Base-by-base conservation (phyloP, 1,140 invertebrate species). In the Acromyrmex charruanus region DNA sequence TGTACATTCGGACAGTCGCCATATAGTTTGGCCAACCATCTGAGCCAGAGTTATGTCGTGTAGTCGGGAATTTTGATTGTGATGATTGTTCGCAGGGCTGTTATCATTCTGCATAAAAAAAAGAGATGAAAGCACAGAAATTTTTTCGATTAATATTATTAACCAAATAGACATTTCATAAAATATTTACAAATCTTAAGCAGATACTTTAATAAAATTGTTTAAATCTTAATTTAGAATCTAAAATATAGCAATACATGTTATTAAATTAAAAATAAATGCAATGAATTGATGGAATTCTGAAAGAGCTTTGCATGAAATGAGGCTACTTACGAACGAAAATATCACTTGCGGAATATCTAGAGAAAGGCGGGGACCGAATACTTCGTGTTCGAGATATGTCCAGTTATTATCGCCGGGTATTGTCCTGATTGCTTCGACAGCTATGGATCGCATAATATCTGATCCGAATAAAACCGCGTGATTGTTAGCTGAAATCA, bases 1-100 rank as follows among this genome's bases (percentile, higher is more conserved):
- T 81, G 92, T 92, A 79, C 92, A 94, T 35, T 95, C 94, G 0
- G 95, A 95, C 25, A 95, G 87, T 81, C 90, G 92, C 93, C 94
- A 95, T 49, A 95, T 79, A 79, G 91, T 93, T 18, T 92, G 72
- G 35, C 89, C 91, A 85, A 94, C 51, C 69, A 95, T 92, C 92
- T 94, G 90, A 10, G 91, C 84, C 53, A 95, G 86, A 72, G 85
- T 87, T 89, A 88, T 92, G 63, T 90, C 88, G 77, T 90, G 86
- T 21, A 55, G 66, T 77, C 87, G 75, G 16, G 88, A 44, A 53
- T 87, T 77, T 18, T 80, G 84, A 44, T 77, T 75, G 65, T 89
- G 74, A 53, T 84, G 59, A 51, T 71, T 65, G 25, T 25, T 12
- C 10, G 79, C 44, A 49, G 59, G 7, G 71, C 75, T 68, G 9